Evolutionary conservation across 2,888 invertebrate genomes (phyloP).

Genomic region (Calameuta idolon): DNA sequence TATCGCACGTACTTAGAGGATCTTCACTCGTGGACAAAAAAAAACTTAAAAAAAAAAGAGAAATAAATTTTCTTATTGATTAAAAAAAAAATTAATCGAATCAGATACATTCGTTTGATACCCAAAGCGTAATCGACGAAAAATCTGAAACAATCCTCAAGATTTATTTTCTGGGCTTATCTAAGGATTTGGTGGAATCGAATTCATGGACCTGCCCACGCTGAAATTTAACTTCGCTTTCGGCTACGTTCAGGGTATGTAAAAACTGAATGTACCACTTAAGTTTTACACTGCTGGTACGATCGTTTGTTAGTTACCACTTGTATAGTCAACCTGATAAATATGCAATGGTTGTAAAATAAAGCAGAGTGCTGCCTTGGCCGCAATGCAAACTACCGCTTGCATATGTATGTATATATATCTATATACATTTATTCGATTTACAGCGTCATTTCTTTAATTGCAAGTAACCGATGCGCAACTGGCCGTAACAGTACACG

Average conservation of each 20-base stretch:
- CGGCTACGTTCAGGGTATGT: conserved; percentile 14
- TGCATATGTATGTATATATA: neutral
- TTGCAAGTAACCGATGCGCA: conserved; percentile 39
- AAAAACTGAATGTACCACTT: conserved; percentile 40
- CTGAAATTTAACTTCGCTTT: conserved; percentile 44
- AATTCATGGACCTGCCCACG: conserved; percentile 9
- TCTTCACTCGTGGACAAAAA: neutral
- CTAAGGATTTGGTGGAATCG: conserved; percentile 1
- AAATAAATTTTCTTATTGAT: neutral
- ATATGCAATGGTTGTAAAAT: conserved; percentile 58
- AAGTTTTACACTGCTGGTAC: conserved; percentile 38
- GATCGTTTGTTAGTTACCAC: conserved; percentile 43
- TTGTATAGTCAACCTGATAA: conserved; percentile 52
- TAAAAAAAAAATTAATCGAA: neutral
- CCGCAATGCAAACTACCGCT: conserved; percentile 22
- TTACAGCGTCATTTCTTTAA: conserved; percentile 49
- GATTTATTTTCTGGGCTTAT: conserved; percentile 4
- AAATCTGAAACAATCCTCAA: neutral
- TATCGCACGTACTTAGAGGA: neutral
- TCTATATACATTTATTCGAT: conserved; percentile 34
- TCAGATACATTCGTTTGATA: neutral
- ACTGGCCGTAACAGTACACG: conserved; percentile 26
- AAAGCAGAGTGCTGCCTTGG: conserved; percentile 34
- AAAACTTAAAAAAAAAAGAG: accelerated
- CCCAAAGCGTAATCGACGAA: neutral